Evolutionary conservation across 1,140 invertebrate species (phyloP).

Genomic region (Uloborus diversus): DNA sequence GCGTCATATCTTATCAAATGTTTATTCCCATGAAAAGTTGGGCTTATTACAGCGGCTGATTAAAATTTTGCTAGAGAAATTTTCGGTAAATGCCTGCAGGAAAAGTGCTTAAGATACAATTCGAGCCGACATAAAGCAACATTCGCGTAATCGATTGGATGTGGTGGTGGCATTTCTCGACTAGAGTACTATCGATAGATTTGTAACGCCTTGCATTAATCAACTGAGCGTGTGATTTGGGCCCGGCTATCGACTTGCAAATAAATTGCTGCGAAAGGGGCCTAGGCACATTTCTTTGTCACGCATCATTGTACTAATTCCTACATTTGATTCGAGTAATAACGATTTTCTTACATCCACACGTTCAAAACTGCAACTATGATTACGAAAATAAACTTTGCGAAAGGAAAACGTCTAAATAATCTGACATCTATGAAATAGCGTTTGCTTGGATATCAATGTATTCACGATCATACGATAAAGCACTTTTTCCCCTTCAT

Average conservation of each 20-base stretch:
- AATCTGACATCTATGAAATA: background rate
- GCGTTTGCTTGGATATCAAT: background rate
- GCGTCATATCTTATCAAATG: constrained; percentile 9
- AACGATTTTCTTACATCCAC: background rate
- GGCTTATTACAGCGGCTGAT: constrained; percentile 25
- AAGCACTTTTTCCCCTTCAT: too few species aligned
- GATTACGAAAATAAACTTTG: background rate
- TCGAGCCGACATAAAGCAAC: too few species aligned
- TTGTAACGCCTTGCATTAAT: constrained; percentile 36
- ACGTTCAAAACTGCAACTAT: background rate
- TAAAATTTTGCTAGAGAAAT: constrained; percentile 28
- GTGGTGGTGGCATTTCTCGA: constrained; percentile 19
- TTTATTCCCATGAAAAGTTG: constrained; percentile 5
- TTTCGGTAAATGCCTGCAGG: background rate
- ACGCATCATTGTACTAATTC: background rate
- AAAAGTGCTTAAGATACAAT: too few species aligned
- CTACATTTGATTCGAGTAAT: background rate
- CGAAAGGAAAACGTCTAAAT: background rate
- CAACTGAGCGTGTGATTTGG: constrained; percentile 25
- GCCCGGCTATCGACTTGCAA: constrained; percentile 27
- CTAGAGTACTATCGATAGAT: constrained; percentile 29
- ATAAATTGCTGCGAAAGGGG: constrained; percentile 1
- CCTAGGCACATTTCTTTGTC: background rate
- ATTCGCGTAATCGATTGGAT: constrained; percentile 4
- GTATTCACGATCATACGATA: too few species aligned